Conservation (phyloP, 2,113 vertebrate species). For the Paralichthys olivaceus region DNA sequence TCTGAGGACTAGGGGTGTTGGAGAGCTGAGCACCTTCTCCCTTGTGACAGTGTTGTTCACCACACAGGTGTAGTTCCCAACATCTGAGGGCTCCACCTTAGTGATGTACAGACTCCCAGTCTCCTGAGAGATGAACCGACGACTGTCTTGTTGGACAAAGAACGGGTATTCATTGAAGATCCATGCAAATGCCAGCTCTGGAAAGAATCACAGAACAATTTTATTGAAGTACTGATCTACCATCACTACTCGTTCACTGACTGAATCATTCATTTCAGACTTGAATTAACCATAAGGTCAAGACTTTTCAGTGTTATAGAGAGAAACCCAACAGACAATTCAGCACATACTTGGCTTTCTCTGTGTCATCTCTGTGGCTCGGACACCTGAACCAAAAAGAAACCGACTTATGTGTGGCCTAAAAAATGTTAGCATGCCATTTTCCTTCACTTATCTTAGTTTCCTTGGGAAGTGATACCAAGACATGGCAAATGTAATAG, state of each 20-base stretch:
- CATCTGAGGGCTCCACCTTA: constrained; percentile 92
- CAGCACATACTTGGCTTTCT: background rate
- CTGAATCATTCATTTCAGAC: background rate
- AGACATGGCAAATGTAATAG: constrained; percentile 48
- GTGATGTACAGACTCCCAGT: constrained; percentile 95
- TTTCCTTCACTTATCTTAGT: constrained; percentile 29
- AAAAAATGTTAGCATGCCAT: constrained; percentile 32
- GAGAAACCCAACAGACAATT: background rate
- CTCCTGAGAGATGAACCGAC: constrained; percentile 94
- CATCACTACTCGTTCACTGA: background rate
- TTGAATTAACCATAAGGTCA: background rate
- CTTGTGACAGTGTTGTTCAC: constrained; percentile 86
- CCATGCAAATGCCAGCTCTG: constrained; percentile 92
- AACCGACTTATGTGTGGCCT: constrained; percentile 19
- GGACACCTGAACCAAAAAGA: background rate
- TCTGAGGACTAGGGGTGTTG: constrained; percentile 91
- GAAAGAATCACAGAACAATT: constrained; percentile 14
- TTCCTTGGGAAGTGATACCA: constrained; percentile 46
- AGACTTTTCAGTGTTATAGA: background rate
- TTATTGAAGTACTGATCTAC: background rate
- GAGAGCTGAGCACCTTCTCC: constrained; percentile 87
- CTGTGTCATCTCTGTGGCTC: background rate
- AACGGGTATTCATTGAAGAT: constrained; percentile 94
- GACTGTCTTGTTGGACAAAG: constrained; percentile 91
- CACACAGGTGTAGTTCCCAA: constrained; percentile 95